Base-by-base conservation (phyloP, 2,797 vertebrate species). In the Ibycter americanus region DNA sequence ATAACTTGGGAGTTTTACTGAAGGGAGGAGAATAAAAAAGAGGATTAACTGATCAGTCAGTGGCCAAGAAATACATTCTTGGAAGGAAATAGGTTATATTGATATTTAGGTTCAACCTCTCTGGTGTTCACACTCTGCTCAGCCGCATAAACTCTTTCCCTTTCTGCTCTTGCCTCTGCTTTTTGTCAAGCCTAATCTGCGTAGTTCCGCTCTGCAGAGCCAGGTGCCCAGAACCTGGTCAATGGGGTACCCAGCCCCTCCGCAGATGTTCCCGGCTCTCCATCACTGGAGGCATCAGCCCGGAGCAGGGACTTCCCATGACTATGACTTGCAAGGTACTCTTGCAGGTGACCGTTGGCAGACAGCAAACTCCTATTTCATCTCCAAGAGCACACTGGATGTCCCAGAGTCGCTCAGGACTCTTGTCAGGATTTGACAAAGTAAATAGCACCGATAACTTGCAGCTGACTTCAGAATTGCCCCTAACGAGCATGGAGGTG, bases 21-120 rank as follows among this genome's bases (percentile, higher is more conserved):
- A 67, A 89, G 38, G 26, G 31, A 90, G 79, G 44, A 87, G 72
- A 92, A 85, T 89, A 83, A 92, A 93, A 89, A 91, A 78, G 63
- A 70, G 87, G 90, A 94, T 95, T 96, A 97, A 95, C 74, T 73
- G 93, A 87, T 91, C 89, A 81, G 73, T 70, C 71, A 61, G n/a
- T 47, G 49, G 29, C 49, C 82, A 91, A 95, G 67, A 97, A 92
- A 94, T 93, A 87, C 46, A n/a, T 46, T 92, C 74, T 65, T 61
- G 32, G 46, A 83, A 85, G 68, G 52, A 87, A 91, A 80, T 68
- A 56, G 44, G 26, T 92, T 89, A 80, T 63, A 77, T 8, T 84
- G 82, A 91, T 94, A 91, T 89, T 93, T 74, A 95, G 49, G 79
- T 67, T 76, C 47, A 51, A 2, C 49, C 31, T 91, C 89, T 61